Conservation (phyloP, 2,797 vertebrate species). For the Dicrostonyx torquatus region DNA sequence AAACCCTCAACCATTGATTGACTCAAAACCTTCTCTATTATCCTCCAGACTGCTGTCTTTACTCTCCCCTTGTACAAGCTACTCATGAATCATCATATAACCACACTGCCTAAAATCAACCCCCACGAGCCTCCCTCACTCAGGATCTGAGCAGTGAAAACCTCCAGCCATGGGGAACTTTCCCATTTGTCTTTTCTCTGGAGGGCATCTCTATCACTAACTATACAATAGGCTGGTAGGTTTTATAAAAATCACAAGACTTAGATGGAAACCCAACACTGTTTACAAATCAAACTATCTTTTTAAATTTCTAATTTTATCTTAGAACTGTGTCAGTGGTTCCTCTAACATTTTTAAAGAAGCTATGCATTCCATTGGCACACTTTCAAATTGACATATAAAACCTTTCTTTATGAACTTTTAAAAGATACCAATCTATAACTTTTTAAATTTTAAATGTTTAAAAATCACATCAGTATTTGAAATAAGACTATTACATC, state of each 20-base stretch:
- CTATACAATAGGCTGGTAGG: not conserved
- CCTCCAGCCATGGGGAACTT: not conserved
- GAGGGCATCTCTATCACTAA: not conserved
- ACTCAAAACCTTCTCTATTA: not conserved
- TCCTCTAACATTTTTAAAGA: not conserved
- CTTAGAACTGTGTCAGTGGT: not conserved
- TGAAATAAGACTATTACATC: not conserved
- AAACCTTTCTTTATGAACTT: not conserved
- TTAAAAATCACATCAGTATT: not conserved
- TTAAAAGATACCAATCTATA: not conserved
- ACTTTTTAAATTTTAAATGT: not conserved
- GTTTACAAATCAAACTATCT: not conserved
- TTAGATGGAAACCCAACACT: not conserved
- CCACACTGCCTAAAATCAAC: not conserved
- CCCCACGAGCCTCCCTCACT: not conserved
- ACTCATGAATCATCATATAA: not conserved
- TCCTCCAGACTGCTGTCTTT: not conserved
- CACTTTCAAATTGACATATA: not conserved
- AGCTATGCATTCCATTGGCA: not conserved
- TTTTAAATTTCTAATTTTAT: slow-evolving; percentile 21
- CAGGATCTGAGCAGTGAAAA: not conserved
- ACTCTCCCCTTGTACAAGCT: not conserved
- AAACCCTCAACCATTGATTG: not conserved
- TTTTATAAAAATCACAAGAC: slow-evolving; percentile 2
- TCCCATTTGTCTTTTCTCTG: not conserved